Evolutionary conservation across 1,140 invertebrate species (phyloP).

Genomic region (Euschistus heros): DNA sequence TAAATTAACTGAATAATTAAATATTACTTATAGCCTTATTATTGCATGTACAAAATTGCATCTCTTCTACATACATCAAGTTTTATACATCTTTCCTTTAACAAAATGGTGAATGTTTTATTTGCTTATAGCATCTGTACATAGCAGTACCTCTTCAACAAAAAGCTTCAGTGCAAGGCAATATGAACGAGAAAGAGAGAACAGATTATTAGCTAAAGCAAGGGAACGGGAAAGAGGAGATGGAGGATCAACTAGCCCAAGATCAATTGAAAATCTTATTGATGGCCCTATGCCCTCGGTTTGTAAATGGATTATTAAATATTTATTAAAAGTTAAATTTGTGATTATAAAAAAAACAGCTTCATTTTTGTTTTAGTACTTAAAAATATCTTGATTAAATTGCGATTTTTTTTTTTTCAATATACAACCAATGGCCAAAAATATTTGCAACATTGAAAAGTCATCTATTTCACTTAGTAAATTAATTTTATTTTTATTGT

Average conservation of each 20-base stretch:
- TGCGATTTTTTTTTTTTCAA: too few relatives aligned
- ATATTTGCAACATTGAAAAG: too few relatives aligned
- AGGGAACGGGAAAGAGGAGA: constrained; percentile 28
- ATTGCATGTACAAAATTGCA: not conserved
- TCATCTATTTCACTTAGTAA: too few relatives aligned
- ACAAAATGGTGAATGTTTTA: not conserved
- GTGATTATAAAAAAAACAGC: too few relatives aligned
- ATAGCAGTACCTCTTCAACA: constrained; percentile 65
- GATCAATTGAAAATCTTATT: constrained; percentile 27
- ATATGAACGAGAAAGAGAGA: constrained; percentile 62
- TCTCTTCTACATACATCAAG: constrained; percentile 15
- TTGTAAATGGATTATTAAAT: not conserved
- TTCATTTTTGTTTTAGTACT: too few relatives aligned
- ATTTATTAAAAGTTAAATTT: too few relatives aligned
- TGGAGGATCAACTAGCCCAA: constrained; percentile 20
- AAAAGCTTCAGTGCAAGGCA: constrained; percentile 60
- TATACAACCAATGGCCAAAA: too few relatives aligned
- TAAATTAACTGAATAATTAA: too few relatives aligned
- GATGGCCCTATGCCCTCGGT: constrained; percentile 21
- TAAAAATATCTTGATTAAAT: too few relatives aligned
- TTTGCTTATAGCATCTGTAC: constrained; percentile 57
- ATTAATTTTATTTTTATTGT: too few relatives aligned
- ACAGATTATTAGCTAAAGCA: constrained; percentile 40
- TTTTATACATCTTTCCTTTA: not conserved
- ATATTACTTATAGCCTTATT: too few relatives aligned